Conservation (phyloP, 2,797 vertebrate species). For the Amblyopsis hoosieri region DNA sequence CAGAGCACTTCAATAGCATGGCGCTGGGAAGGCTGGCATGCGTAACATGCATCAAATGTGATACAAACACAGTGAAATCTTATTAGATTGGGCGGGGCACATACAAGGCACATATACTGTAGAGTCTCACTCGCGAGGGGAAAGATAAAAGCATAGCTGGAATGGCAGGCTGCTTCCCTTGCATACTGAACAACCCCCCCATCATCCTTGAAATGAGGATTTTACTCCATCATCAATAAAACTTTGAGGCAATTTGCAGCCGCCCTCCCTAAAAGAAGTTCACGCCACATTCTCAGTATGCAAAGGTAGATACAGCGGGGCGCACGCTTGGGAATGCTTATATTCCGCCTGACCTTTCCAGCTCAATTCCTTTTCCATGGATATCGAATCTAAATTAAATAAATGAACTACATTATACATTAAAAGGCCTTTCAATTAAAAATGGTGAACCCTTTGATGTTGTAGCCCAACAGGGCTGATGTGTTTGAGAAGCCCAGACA, state of each 20-base stretch:
- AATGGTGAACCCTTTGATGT: slow-evolving; percentile 64
- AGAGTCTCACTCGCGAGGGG: slow-evolving; percentile 38
- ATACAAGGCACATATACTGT: slow-evolving; percentile 44
- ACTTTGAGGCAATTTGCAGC: slow-evolving; percentile 60
- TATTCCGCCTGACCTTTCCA: slow-evolving; percentile 64
- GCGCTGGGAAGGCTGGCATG: no score
- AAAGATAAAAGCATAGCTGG: slow-evolving; percentile 59
- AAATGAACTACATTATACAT: slow-evolving; percentile 69
- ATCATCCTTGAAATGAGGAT: slow-evolving; percentile 52
- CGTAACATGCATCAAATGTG: no score
- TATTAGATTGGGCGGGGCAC: slow-evolving; percentile 15
- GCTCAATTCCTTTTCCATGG: slow-evolving; percentile 55
- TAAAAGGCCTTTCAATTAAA: slow-evolving; percentile 70
- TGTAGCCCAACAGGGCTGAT: slow-evolving; percentile 47
- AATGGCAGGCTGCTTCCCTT: slow-evolving; percentile 32
- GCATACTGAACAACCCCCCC: slow-evolving; percentile 60
- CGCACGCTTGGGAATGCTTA: slow-evolving; percentile 46
- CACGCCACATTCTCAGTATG: slow-evolving; percentile 45
- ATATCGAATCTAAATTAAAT: slow-evolving; percentile 66
- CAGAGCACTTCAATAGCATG: no score
- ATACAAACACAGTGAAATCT: no score
- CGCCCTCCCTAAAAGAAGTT: slow-evolving; percentile 37
- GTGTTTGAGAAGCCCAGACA: slow-evolving; percentile 43
- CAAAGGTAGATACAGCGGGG: slow-evolving; percentile 43
- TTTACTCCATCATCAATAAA: slow-evolving; percentile 59